Evolutionary conservation across 2,888 invertebrate genomes (phyloP).

Genomic region (Glyphotaelius pellucidus): DNA sequence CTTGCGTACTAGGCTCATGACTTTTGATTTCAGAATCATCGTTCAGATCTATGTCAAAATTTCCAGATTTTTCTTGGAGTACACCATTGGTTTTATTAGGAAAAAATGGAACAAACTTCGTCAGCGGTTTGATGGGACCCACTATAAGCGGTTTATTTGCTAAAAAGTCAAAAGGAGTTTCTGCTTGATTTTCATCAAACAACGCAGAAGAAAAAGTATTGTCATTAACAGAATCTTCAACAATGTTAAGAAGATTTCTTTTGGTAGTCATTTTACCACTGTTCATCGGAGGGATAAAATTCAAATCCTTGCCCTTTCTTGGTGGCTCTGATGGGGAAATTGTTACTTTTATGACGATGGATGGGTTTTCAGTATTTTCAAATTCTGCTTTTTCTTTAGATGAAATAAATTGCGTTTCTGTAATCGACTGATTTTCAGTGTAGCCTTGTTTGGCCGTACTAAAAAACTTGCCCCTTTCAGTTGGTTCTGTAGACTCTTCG

Average conservation of each 20-base stretch:
- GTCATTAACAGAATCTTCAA: background rate
- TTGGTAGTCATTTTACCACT: background rate
- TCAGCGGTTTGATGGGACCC: constrained; percentile 45
- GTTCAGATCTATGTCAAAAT: constrained; percentile 12
- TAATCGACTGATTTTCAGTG: background rate
- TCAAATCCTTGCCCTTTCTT: constrained; percentile 30
- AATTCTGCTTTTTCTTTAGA: background rate
- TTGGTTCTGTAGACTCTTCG: background rate
- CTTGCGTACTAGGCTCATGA: constrained; percentile 24
- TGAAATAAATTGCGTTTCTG: background rate
- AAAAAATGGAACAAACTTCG: background rate
- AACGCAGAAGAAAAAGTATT: background rate
- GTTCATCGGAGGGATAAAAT: background rate
- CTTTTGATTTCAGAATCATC: constrained; percentile 31
- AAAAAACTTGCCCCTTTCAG: background rate
- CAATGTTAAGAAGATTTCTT: background rate
- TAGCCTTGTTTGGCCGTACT: background rate
- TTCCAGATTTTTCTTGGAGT: constrained; percentile 32
- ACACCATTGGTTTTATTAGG: constrained; percentile 8
- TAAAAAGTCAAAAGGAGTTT: constrained; percentile 29
- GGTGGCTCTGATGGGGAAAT: background rate
- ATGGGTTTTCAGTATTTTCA: background rate
- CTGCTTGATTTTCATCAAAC: constrained; percentile 6
- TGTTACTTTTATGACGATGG: background rate
- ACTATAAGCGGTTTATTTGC: constrained; percentile 38